Percentiles rank a stretch among this genome's conserved stretches.
phyloP scores from a whole-genome alignment of 2,797 vertebrate species.

The Rachycentron canadum region DNA sequence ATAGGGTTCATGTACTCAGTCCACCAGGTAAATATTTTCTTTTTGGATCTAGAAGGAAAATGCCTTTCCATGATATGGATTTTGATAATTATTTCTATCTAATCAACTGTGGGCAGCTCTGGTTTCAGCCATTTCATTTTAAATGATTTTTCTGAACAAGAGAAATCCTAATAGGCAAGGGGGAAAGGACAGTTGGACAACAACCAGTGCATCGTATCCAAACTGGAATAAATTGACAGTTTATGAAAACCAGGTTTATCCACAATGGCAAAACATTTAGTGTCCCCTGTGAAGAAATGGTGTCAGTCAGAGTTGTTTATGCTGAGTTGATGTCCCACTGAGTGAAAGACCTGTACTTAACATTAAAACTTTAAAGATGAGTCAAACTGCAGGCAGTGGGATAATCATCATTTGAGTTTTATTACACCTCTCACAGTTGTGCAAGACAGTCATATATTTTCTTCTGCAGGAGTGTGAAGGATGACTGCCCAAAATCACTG shows the following conservation, averaged over 20 bases:
- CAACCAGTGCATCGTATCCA: not conserved
- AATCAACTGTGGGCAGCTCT: too few species aligned
- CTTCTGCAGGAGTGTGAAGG: not conserved
- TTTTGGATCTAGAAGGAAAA: too few species aligned
- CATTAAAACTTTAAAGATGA: not conserved
- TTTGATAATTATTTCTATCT: too few species aligned
- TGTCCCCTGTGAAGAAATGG: not conserved
- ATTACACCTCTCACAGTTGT: not conserved
- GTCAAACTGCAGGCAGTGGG: not conserved
- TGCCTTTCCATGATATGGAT: too few species aligned
- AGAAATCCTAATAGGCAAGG: not conserved
- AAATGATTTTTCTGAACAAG: too few species aligned
- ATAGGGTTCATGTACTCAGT: too few species aligned
- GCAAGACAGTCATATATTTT: not conserved
- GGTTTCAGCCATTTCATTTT: too few species aligned
- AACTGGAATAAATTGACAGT: not conserved
- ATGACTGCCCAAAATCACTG: not conserved
- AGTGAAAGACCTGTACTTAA: not conserved
- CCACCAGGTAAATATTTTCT: too few species aligned
- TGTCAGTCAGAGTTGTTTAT: not conserved
- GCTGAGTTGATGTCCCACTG: not conserved
- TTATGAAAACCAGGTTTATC: slow-evolving; percentile 1
- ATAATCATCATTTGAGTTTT: not conserved
- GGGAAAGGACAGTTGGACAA: not conserved
- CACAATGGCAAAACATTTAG: not conserved